Percentiles rank a stretch among this genome's conserved stretches.
Conservation (phyloP, 2,888 invertebrate species). For the Mimachlamys varia region DNA sequence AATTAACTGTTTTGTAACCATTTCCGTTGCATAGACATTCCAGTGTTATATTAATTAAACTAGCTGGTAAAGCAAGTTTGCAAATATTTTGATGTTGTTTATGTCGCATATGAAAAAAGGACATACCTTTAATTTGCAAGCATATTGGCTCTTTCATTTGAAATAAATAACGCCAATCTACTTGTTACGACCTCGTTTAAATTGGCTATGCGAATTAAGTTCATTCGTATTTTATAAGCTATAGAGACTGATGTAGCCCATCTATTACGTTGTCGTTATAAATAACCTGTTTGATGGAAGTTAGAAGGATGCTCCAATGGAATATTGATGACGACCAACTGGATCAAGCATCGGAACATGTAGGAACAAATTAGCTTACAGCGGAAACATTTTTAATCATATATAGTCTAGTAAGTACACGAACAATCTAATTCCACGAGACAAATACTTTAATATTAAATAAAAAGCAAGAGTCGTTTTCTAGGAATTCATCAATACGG, state of each 20-base stretch:
- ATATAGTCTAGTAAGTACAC: neutral
- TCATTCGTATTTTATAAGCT: neutral
- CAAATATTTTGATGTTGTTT: constrained; percentile 9
- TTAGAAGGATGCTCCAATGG: neutral
- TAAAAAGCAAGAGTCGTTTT: neutral
- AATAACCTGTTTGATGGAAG: neutral
- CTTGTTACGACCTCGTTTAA: neutral
- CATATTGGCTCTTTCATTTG: neutral
- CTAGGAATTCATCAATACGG: neutral
- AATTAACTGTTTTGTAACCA: constrained; percentile 34
- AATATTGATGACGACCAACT: neutral
- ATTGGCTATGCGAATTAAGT: neutral
- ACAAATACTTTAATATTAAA: neutral
- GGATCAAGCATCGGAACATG: neutral
- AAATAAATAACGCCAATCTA: neutral
- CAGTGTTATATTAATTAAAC: constrained; percentile 34
- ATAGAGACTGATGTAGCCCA: neutral
- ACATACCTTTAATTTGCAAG: neutral
- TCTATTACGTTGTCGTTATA: neutral
- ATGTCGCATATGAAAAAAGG: constrained; percentile 10
- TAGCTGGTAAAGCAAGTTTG: constrained; percentile 13
- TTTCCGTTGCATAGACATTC: neutral
- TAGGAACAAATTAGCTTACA: neutral
- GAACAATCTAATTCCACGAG: neutral
- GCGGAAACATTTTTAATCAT: neutral